Evolutionary conservation across 1,140 invertebrate species (phyloP), one percentile per base, ranked within the genome.

Genomic region (Caenorhabditis briggsae): DNA sequence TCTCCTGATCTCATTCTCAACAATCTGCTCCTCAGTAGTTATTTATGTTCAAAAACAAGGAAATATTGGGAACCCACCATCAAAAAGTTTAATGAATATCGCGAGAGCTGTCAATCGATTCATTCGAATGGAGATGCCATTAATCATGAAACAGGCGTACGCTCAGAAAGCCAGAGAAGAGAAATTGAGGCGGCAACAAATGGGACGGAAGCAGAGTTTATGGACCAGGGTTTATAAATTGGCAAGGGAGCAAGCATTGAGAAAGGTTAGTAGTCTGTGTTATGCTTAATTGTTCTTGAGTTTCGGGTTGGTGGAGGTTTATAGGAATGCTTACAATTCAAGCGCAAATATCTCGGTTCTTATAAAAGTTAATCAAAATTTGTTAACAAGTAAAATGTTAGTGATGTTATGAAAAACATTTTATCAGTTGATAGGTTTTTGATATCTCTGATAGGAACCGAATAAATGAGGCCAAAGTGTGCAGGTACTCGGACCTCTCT

Each of bases 101-200:
- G 87, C 85, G 9, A 61, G 85, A 33, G 84, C 61, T 9, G 59
- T 88, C 18, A 70, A 70, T 61, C 53, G 59, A 55, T 48, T 90
- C 7, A 82, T 90, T 41, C 53, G 85, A 64, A 86, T 91, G 82
- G 88, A 91, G 74, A 92, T 92, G 91, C 90, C 90, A 11, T 78
- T 91, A 11, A 82, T 91, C 41, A 91, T 91, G 90, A 91, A 92
- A 70, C 89, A 91, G 55, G 86, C 88, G 8, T 88, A 88, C 61
- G 86, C 86, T 16, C 59, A 88, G 25, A 87, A 88, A 43, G 82
- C 89, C 6, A 87, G 65, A 74, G 84, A 82, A 55, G 87, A 85
- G 50, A 88, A 82, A 53, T 46, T 86, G 18, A 84, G 82, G 48
- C 65, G 58, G 82, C 82, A 83, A 23, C 82, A 83, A 23, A 48